These are phyloP conservation scores for Pogonophryne albipinna DNA, from an alignment of 2,797 vertebrate genomes.

Conservation along the genomic window DNA sequence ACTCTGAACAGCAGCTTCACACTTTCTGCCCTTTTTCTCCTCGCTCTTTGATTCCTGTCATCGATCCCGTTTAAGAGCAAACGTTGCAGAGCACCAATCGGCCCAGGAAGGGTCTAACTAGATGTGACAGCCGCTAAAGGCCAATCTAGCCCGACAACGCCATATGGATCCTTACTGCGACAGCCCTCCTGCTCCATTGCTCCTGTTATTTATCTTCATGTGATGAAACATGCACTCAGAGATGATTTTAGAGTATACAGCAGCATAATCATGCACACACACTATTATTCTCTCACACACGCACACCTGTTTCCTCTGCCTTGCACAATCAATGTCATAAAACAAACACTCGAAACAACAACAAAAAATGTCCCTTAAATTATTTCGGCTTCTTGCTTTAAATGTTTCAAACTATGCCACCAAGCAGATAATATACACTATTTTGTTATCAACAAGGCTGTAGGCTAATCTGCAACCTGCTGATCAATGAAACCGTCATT, in stretches of 20 bases:
- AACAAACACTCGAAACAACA: no score
- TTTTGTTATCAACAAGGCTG: no score
- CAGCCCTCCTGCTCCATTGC: slow-evolving; percentile 12
- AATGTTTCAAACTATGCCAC: no score
- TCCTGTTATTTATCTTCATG: slow-evolving; percentile 40
- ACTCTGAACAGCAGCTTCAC: background rate
- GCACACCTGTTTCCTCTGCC: background rate
- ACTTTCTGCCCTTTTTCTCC: slow-evolving; percentile 23
- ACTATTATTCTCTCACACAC: slow-evolving; percentile 21
- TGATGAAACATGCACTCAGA: slow-evolving; percentile 7
- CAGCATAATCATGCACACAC: slow-evolving; percentile 11
- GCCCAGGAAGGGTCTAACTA: slow-evolving; percentile 56
- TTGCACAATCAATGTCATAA: no score
- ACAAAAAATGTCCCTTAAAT: no score
- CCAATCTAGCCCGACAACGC: slow-evolving; percentile 36
- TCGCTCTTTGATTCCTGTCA: slow-evolving; percentile 54
- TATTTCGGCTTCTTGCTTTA: background rate
- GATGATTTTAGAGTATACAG: background rate
- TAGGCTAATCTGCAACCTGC: no score
- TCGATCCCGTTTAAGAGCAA: slow-evolving; percentile 71
- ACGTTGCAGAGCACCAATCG: slow-evolving; percentile 58
- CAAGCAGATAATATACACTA: no score
- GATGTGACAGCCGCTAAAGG: slow-evolving; percentile 73
- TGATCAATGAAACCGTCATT: no score
- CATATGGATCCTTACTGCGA: slow-evolving; percentile 55